A percentile compares a stretch with the other conserved stretches of the same genome.
These are phyloP conservation scores for Hoplostethus atlanticus DNA, from an alignment of 2,797 vertebrate species.

Conservation along the genomic window DNA sequence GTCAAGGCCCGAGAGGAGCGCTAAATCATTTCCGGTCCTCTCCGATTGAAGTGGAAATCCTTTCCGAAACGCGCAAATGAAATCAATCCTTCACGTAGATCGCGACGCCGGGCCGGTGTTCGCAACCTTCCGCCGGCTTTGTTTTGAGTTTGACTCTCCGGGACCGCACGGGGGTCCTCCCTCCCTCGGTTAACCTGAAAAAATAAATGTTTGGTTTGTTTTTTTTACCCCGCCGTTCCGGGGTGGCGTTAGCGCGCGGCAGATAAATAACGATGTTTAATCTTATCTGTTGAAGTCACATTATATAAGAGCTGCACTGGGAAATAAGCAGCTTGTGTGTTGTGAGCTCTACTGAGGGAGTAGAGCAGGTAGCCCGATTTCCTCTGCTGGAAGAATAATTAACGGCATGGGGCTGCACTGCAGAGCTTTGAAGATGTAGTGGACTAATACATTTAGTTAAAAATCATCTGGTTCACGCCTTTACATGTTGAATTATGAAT, in stretches of 20 bases:
- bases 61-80: constrained; percentile 27
- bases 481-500: too few species aligned
- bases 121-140: constrained; percentile 15
- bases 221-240: constrained; percentile 2
- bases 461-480: background rate
- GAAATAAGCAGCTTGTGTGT: constrained; percentile 14
- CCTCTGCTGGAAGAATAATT: background rate
- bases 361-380: background rate
- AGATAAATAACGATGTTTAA: constrained; percentile 23
- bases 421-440: too few species aligned
- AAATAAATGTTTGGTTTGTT: constrained; percentile 4
- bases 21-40: constrained; percentile 51
- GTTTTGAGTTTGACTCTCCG: constrained; percentile 9
- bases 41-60: constrained; percentile 12
- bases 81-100: constrained; percentile 49
- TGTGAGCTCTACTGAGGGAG: background rate
- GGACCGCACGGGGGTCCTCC: background rate
- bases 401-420: background rate
- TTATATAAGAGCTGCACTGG: constrained; percentile 3
- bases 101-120: constrained; percentile 1
- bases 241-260: constrained; percentile 1
- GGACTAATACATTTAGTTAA: background rate
- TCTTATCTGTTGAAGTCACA: constrained; percentile 16
- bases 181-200: background rate
- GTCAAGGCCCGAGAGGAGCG: constrained; percentile 15